These are phyloP conservation scores for Hystrix cristata DNA, from an alignment of 2,113 vertebrate genomes.

Conservation along the genomic window DNA sequence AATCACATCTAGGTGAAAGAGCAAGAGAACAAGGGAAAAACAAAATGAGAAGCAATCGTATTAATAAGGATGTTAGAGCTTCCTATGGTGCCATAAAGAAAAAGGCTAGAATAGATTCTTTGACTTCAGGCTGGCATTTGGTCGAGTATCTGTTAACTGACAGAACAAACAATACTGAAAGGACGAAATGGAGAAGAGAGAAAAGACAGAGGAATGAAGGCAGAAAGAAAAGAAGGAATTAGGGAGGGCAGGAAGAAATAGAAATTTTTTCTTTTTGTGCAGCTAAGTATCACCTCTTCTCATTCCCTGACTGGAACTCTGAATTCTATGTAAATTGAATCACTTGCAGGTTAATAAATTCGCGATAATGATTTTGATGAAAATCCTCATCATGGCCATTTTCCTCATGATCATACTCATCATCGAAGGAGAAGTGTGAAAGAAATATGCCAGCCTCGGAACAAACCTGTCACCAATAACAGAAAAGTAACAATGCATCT, in stretches of 20 bases:
- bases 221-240: background rate
- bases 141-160: background rate
- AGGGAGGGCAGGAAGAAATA: background rate
- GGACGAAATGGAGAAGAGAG: background rate
- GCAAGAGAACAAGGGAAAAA: background rate
- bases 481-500: background rate
- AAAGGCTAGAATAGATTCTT: constrained; percentile 18
- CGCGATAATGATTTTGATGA: background rate
- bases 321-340: constrained; percentile 33
- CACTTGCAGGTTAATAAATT: background rate
- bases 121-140: background rate
- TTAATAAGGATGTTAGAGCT: background rate
- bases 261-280: background rate
- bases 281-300: background rate
- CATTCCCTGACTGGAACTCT: background rate
- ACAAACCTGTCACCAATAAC: background rate
- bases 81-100: background rate
- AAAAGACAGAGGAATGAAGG: background rate
- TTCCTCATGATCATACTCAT: background rate
- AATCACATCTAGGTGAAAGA: constrained; percentile 61
- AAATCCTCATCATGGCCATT: background rate
- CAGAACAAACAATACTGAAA: background rate
- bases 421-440: background rate
- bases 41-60: constrained; percentile 23
- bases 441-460: background rate